These are phyloP conservation scores for Rhagoletis pomonella DNA, from an alignment of 1,140 invertebrate species.

Conservation along the genomic window DNA sequence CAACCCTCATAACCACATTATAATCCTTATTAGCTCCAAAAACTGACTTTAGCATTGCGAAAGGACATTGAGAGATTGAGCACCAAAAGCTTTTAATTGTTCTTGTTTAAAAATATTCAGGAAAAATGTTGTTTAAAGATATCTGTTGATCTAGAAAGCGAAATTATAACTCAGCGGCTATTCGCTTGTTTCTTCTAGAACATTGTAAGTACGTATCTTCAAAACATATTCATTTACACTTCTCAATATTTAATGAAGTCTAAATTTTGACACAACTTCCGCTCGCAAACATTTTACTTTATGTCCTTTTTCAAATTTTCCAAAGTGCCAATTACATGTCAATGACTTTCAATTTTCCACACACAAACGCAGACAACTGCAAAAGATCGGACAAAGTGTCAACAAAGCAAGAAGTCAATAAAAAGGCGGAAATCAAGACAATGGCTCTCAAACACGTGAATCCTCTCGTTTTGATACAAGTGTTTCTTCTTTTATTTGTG, in stretches of 20 bases:
- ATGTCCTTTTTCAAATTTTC: neutral
- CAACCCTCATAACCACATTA: no score
- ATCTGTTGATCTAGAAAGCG: no score
- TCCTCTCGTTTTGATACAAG: neutral
- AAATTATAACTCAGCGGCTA: no score
- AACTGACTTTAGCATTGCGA: no score
- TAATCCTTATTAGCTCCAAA: no score
- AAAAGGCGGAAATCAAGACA: slow-evolving; percentile 28
- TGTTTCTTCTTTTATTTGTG: neutral
- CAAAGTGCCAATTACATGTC: slow-evolving; percentile 3
- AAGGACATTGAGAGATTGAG: no score
- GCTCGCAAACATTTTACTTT: neutral
- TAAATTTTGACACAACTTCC: neutral
- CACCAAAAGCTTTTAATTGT: no score
- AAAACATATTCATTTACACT: neutral
- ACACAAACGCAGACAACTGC: neutral
- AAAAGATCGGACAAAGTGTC: neutral
- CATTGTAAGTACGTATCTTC: neutral
- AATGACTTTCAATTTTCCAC: slow-evolving; percentile 35
- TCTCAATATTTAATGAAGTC: no score
- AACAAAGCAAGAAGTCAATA: neutral
- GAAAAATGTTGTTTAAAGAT: no score
- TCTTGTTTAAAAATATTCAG: no score
- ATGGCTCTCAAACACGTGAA: slow-evolving; percentile 26
- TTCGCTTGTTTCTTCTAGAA: no score